These are phyloP conservation scores for Brachyrhaphis roseni DNA, from an alignment of 2,797 vertebrate species.

Conservation along the genomic window DNA sequence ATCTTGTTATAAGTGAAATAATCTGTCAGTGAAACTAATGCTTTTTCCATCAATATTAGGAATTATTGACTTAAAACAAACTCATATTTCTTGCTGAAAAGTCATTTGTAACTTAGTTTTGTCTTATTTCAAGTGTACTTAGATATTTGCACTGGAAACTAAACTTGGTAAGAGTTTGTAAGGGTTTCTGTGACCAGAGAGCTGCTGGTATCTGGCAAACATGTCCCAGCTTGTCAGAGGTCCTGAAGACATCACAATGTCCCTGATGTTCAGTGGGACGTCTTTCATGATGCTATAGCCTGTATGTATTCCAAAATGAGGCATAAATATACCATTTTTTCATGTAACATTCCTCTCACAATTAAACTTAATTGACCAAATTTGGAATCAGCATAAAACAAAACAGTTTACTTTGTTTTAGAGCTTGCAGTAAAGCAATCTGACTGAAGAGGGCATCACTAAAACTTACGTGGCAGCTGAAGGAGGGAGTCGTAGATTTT, in stretches of 20 bases:
- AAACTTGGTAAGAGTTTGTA: neutral
- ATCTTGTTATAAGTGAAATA: no score
- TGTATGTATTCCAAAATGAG: neutral
- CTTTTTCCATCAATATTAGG: no score
- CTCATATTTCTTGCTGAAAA: no score
- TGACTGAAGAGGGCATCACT: no score
- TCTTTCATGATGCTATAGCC: neutral
- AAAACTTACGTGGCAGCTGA: conserved; percentile 81
- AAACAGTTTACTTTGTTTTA: neutral
- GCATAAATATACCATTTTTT: neutral
- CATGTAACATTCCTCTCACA: neutral
- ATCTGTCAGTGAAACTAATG: no score
- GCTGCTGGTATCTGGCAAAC: conserved; percentile 67
- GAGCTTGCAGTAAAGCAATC: neutral
- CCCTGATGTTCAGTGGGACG: neutral
- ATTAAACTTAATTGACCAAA: neutral
- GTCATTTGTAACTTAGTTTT: neutral
- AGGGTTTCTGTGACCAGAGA: neutral
- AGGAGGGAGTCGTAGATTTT: conserved; percentile 93
- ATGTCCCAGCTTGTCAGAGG: conserved; percentile 63
- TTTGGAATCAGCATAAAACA: neutral
- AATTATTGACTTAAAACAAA: no score
- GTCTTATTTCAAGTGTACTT: neutral
- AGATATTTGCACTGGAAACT: neutral
- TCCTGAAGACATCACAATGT: conserved; percentile 17